Evolutionary conservation across 2,797 vertebrate species (phyloP), one percentile per base, ranked within the genome.

Genomic region (Vipera latastei): DNA sequence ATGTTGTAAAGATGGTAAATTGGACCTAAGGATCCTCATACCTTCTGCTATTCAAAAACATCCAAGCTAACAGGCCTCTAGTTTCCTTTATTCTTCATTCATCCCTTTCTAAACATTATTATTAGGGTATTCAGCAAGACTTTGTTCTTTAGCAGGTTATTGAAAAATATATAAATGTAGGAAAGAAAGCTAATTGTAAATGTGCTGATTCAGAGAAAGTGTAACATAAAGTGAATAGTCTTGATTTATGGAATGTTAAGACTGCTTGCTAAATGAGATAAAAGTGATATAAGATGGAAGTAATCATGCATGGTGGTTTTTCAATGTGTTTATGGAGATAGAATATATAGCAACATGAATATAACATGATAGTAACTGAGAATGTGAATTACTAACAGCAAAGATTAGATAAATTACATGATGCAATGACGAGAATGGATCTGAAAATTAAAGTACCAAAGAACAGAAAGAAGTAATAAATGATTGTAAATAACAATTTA

Each of bases 21-120:
- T 69, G 92, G 92, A 51, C 93, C 9, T 6, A 38, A 28, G 55
- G 83, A 86, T n/a, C 0, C 0, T 44, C 48, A 94, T 93, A 87
- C 63, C 83, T 0, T 0, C 0, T 59, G 4, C 4, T 91, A 78
- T 20, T 5, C 1, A 89, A 38, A 65, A 48, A 65, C 25, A 32
- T 38, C n/a, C n/a, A 73, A 73, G n/a, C 14, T 38, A 73, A 73
- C 2, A 73, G 14, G n/a, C n/a, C 65, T 73, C 65, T 38, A 73
- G 18, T 73, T 73, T 73, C 5, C 65, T 73, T 69, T 69, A 69
- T 69, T 73, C 65, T 32, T 73, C 6, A 4, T 38, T 73, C 65
- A 73, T 38, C 14, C 6, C 65, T 73, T 73, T 73, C 65, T 73
- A 73, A 73, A 14, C 18, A 73, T 73, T 73, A 32, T 73, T 69